Percentiles rank a stretch among this genome's conserved stretches.
These are phyloP conservation scores for Cryptomyrus ogoouensis DNA, from an alignment of 2,113 vertebrate genomes.

Conservation along the genomic window DNA sequence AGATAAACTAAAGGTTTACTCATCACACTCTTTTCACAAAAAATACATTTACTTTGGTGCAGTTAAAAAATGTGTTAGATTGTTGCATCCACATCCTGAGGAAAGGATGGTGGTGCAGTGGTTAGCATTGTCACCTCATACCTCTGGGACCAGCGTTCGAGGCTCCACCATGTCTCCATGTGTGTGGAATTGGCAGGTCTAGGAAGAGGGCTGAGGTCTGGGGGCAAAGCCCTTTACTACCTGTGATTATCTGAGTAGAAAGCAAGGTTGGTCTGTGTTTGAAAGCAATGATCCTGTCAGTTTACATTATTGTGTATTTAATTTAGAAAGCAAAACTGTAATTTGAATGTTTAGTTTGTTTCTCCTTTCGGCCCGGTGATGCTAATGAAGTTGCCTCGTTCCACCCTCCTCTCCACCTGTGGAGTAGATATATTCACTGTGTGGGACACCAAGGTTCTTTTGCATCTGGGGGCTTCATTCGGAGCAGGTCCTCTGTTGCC, in stretches of 20 bases:
- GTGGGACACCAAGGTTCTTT: not conserved
- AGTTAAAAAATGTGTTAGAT: not conserved
- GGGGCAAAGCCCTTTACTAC: not conserved
- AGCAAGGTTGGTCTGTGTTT: not conserved
- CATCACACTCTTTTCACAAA: not conserved
- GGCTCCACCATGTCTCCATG: not conserved
- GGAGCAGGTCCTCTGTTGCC: not conserved
- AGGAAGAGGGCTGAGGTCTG: not conserved
- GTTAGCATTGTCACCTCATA: not conserved
- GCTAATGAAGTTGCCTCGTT: not conserved
- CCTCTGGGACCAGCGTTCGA: not conserved
- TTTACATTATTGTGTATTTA: not conserved
- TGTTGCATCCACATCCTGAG: not conserved
- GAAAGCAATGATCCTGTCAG: not conserved
- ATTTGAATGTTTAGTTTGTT: not conserved
- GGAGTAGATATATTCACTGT: not conserved
- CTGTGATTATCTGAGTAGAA: not conserved
- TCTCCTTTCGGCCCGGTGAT: not conserved
- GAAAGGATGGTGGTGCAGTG: not conserved
- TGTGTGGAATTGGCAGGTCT: not conserved
- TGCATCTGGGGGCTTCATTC: not conserved
- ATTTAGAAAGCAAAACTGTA: not conserved
- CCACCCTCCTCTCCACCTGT: not conserved
- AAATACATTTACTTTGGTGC: not conserved
- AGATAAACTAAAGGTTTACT: not conserved